Evolutionary conservation across 2,797 vertebrate species (phyloP), one percentile per base, ranked within the genome.

Genomic region (Pithecia hirsuta): DNA sequence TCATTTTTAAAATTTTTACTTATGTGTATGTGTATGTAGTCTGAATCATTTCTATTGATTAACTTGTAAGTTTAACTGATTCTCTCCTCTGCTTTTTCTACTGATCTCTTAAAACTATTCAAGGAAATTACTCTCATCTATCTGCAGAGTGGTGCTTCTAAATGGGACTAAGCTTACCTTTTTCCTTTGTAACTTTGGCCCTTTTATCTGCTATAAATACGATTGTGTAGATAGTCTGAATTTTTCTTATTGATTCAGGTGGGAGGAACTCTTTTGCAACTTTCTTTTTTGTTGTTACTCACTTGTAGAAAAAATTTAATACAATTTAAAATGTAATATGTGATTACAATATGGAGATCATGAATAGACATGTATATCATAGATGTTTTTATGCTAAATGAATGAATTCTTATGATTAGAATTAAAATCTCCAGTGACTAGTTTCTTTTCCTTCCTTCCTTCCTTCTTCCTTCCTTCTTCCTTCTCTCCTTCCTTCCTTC

Each of bases 311-410:
- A 92, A 48, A 30, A 7, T 33, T 50, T 44, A 90, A 50, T 48
- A 24, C 78, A 90, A 90, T 70, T 84, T 52, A 79, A 78, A 55
- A 87, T 93, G 10, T 19, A 61, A 72, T 59, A 44, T 80, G 12
- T 74, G 55, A 72, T 17, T 33, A 19, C 15, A 59, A 36, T 84
- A 24, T 50, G 4, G 17, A 36, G 28, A 44, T 46, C 15, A 74
- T 75, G 14, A 78, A 80, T 44, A 86, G 17, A 41, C 6, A 61
- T 85, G 2, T 4, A 46, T 20, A 24, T 5, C 33, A 74, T 39
- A 80, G 59, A 41, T 55, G 12, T 90, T 6, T 4, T 85, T 59
- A 46, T 44, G 39, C 46, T 13, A 75, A 92, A 83, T 59, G 26
- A 83, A 46, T 33, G 8, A 1, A 79, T 86, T 50, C 28, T 7